Evolutionary conservation across 2,888 invertebrate species (phyloP), one percentile per base, ranked within the genome.

Genomic region (Apamea epomidion): DNA sequence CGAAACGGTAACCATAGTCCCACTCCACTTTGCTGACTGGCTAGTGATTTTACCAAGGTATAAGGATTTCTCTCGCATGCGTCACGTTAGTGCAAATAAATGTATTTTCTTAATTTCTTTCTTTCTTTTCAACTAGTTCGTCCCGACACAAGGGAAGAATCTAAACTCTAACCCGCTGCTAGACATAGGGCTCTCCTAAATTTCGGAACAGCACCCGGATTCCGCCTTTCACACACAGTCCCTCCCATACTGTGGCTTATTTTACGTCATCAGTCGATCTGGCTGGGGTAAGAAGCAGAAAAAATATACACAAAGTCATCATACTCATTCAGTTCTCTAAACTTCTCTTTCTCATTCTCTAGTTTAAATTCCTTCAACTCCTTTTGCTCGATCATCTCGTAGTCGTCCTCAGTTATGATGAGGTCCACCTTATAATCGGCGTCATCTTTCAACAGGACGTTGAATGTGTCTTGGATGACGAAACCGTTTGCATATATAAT

Each of bases 351-450:
- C 45, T 88, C 86, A 79, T 86, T 75, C 32, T 87, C 83, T 74
- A 90, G 80, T 32, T 69, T 81, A 51, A 87, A 87, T 5, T 87
- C 76, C 51, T 84, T 85, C n/a, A 88, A 58, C 48, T 90, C 80
- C 3, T 89, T 76, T 76, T 79, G 81, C 65, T 84, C 74, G 18
- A 93, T 88, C 91, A 92, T 91, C 75, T 93, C 93, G 78, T 93
- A 93, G 81, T 95, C 94, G 0, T 92, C 90, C 0, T 93, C 91
- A 21, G 82, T 80, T 32, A 94, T 82, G 1, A 85, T 76, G 72
- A 93, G 89, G 71, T 94, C 91, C 37, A 94, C 91, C 75, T 90
- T 92, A 74, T 92, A 93, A 78, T 92, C 91, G 10, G 84, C 88
- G 79, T 87, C 91, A 78, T 92, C 91, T 81, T 90, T 92, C 68